phyloP scores from a whole-genome alignment of 2,888 invertebrate genomes.

The Leucozona laternaria region DNA sequence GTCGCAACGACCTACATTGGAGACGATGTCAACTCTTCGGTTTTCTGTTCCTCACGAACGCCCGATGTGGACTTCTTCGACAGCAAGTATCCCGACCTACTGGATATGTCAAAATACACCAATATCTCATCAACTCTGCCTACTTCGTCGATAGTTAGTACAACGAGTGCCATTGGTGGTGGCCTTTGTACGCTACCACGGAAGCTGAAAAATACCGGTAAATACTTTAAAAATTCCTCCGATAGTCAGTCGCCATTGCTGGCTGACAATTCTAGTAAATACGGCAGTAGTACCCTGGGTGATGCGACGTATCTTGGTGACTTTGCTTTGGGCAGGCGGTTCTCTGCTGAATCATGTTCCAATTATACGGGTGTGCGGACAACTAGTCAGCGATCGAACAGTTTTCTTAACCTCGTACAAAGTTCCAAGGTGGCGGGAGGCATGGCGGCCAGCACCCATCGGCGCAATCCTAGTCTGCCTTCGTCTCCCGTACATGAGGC shows the following conservation, averaged over 20 bases:
- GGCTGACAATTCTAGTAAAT: conserved; percentile 86
- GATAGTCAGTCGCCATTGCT: conserved; percentile 91
- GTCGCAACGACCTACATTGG: conserved; percentile 75
- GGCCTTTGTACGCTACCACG: conserved; percentile 88
- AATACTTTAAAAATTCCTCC: conserved; percentile 83
- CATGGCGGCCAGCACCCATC: conserved; percentile 72
- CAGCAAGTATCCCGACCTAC: conserved; percentile 82
- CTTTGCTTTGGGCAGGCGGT: conserved; percentile 83
- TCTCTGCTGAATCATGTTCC: conserved; percentile 85
- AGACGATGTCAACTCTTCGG: conserved; percentile 81
- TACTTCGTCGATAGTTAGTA: conserved; percentile 57
- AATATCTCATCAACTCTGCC: conserved; percentile 59
- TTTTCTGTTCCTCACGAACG: conserved; percentile 82
- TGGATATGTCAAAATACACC: conserved; percentile 82
- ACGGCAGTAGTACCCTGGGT: conserved; percentile 88
- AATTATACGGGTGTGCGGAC: conserved; percentile 81
- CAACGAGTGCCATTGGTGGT: conserved; percentile 74
- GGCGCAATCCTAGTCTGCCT: conserved; percentile 87
- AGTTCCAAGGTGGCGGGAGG: conserved; percentile 78
- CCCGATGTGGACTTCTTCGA: conserved; percentile 83
- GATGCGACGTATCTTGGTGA: conserved; percentile 87
- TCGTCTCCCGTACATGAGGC: conserved; percentile 86
- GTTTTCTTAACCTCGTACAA: conserved; percentile 88
- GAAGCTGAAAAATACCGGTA: conserved; percentile 81
- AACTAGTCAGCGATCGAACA: conserved; percentile 86